A percentile compares a stretch with the other conserved stretches of the same genome.
These are phyloP conservation scores for Ophonus ardosiacus DNA, from an alignment of 2,888 invertebrate genomes.

Conservation along the genomic window DNA sequence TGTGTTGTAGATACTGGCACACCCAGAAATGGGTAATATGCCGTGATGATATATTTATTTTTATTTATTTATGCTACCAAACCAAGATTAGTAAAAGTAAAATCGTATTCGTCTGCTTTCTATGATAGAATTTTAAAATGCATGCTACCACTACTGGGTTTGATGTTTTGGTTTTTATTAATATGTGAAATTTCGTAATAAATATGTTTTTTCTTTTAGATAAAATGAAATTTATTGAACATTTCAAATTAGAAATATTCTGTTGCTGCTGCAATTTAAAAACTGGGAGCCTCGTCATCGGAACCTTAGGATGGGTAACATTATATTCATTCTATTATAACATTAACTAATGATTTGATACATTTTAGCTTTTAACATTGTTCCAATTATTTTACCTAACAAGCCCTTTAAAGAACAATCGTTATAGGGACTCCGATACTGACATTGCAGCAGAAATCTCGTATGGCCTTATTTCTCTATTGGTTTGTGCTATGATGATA, in stretches of 20 bases:
- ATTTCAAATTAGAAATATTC: constrained; percentile 38
- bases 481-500: constrained; percentile 42
- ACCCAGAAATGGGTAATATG: too few relatives aligned
- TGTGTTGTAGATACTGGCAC: too few relatives aligned
- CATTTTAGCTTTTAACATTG: constrained; percentile 45
- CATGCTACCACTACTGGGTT: too few relatives aligned
- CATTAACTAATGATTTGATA: background rate
- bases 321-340: constrained; percentile 1
- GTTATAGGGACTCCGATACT: constrained; percentile 14
- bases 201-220: background rate
- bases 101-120: too few relatives aligned
- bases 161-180: too few relatives aligned
- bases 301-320: constrained; percentile 56
- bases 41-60: too few relatives aligned
- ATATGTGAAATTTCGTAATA: too few relatives aligned
- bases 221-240: constrained; percentile 12
- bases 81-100: too few relatives aligned
- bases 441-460: constrained; percentile 53
- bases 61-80: too few relatives aligned
- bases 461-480: constrained; percentile 33
- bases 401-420: constrained; percentile 34
- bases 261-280: constrained; percentile 55
- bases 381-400: constrained; percentile 55
- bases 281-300: constrained; percentile 50
- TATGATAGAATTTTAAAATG: too few relatives aligned